A percentile compares a stretch with the other conserved stretches of the same genome.
phyloP scores from a whole-genome alignment of 2,797 vertebrate genomes.

The Falco rusticolus region DNA sequence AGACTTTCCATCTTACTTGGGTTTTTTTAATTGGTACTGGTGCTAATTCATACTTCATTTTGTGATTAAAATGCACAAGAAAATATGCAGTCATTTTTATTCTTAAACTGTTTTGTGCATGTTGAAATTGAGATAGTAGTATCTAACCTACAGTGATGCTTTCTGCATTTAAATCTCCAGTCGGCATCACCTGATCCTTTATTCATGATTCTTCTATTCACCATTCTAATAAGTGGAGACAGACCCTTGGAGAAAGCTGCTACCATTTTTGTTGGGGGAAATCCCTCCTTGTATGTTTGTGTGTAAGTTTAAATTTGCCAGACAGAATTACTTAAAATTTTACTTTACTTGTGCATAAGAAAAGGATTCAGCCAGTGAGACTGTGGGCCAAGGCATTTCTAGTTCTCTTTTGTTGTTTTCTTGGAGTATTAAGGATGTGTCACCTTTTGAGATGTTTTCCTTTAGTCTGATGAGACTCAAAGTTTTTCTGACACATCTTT shows the following conservation, averaged over 20 bases:
- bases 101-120: neutral
- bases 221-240: neutral
- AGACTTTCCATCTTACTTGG: neutral
- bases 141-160: neutral
- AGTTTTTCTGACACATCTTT: neutral
- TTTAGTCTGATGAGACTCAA: neutral
- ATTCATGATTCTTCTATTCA: neutral
- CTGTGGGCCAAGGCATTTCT: neutral
- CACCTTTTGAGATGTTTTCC: neutral
- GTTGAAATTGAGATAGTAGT: neutral
- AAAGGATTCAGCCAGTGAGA: neutral
- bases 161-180: neutral
- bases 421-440: constrained; percentile 23
- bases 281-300: neutral
- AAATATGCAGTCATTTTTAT: neutral
- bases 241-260: neutral
- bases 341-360: constrained; percentile 26
- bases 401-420: constrained; percentile 53
- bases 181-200: neutral
- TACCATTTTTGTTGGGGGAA: neutral
- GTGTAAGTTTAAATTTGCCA: neutral
- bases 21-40: neutral
- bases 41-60: neutral
- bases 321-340: neutral
- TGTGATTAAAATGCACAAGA: neutral